Evolutionary conservation across 2,888 invertebrate genomes (phyloP).

Genomic region (Tribolium freemani): DNA sequence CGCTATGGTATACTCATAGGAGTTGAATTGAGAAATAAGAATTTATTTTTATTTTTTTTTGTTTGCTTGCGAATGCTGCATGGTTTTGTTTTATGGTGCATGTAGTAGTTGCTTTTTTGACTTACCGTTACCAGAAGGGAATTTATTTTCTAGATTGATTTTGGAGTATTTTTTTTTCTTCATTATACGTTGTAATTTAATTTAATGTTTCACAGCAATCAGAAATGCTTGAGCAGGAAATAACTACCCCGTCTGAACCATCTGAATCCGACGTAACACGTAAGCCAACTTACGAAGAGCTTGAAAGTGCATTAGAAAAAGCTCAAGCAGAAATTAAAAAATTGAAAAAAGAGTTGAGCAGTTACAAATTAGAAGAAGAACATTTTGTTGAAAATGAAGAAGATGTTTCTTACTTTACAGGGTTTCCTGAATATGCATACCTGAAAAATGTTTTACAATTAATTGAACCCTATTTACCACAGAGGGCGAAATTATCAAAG

Average conservation of each 20-base stretch:
- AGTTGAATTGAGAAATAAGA: not conserved
- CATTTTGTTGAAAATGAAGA: slow-evolving; percentile 3
- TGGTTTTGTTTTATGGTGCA: not conserved
- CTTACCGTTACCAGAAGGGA: not conserved
- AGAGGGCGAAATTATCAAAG: too few relatives aligned
- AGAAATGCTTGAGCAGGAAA: not conserved
- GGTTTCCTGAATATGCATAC: slow-evolving; percentile 2
- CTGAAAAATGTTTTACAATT: not conserved
- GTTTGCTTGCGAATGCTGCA: not conserved
- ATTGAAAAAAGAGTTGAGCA: not conserved
- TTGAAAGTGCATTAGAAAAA: not conserved
- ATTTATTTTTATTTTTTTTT: not conserved
- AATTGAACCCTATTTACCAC: not conserved
- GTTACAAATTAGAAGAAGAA: slow-evolving; percentile 10
- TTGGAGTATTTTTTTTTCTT: too few relatives aligned
- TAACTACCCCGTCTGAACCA: not conserved
- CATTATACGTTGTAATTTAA: not conserved
- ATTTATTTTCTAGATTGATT: too few relatives aligned
- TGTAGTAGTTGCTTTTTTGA: not conserved
- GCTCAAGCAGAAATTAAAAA: not conserved
- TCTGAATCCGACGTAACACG: not conserved
- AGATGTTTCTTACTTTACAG: slow-evolving; percentile 3
- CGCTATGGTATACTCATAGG: not conserved
- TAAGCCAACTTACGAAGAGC: not conserved
- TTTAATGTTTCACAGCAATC: not conserved